Base-by-base conservation (phyloP, 2,888 invertebrate genomes). In the Ochlodes sylvanus region DNA sequence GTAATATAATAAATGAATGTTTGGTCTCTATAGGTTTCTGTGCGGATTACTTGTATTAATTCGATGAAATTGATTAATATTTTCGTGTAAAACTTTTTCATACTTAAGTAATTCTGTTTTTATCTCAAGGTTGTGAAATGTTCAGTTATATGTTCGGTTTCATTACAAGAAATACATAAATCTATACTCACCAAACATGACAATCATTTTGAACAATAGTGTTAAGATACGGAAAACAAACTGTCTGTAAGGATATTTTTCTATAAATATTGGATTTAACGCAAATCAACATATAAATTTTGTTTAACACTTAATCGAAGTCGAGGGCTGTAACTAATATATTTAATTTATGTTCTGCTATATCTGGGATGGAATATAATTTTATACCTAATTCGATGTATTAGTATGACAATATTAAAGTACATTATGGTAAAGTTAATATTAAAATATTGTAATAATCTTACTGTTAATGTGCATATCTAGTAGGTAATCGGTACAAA, bases 371-470 rank as follows among this genome's bases (percentile, higher is more conserved):
- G 85, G 88, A 89, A 86, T 81, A 76, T 75, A 67, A 73, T 79
- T 81, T 78, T 75, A 75, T 81, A 47, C 44, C 44, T 47, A 81
- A 79, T 80, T 83, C 79, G 81, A 84, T 78, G 82, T 86, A 87
- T 89, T 90, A 89, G 85, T 82, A 82, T 85, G 90, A 90, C 90
- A 92, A 91, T 91, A 90, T 89, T 77, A 81, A 86, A 88, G 84
- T 83, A 78, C 76, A 79, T 85, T 55, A 67, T 55, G 55, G 42
- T 66, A 57, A 67, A 38, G 80, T 77, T 77, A 70, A 73, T 71
- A 68, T 55, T 71, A 38, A 75, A 74, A 71, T 82, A 80, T 79
- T 80, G 76, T 82, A 84, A 83, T 82, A 82, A 80, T 83, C 81
- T 88, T 84, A 83, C 79, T 83, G 79, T 82, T 86, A 85, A 79